Base-by-base conservation (phyloP, 2,797 vertebrate genomes). In the Babyrousa celebensis region DNA sequence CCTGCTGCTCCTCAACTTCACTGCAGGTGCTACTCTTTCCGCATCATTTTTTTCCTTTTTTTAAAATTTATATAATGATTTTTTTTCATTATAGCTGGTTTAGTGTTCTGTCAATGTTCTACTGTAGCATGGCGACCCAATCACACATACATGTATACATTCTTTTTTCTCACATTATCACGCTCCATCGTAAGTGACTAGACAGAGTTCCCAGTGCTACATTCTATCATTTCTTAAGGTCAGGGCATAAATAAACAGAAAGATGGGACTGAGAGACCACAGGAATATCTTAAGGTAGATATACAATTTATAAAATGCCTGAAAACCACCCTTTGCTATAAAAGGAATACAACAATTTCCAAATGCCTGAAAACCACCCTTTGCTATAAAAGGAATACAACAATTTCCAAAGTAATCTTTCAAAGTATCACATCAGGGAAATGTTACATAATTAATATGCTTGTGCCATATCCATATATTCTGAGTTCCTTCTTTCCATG, bases 351-450 rank as follows among this genome's bases (percentile, higher is more conserved):
- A 86, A 16, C 43, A 75, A 77, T 23, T 70, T 56, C 58, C 91
- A 78, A 62, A 86, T 52, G 27, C 25, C 36, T 82, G 43, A 93
- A 91, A 93, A 71, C 83, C 21, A 92, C 11, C 11, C 52, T 92
- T 62, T 92, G 29, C 84, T 87, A 92, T 20, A 86, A 82, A 89
- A 94, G 89, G 52, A 97, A 89, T 60, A 17, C 7, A 86, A 16
- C 43, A 75, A 77, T 23, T 70, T 56, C 58, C 91, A 78, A 62
- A 86, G 36, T 85, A 80, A 40, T 63, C 71, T 84, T 72, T 87
- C 9, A 93, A 94, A 93, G 62, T 36, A 62, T 54, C 40, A 18
- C n/a, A 85, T n/a, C 15, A 62, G 71, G 75, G 32, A 86, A 63
- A 36, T 63, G 10, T n/a, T 27, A 52, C 16, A 93, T 21, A 80